Base-by-base conservation (phyloP, 2,888 invertebrate species). In the Brenthis ino region DNA sequence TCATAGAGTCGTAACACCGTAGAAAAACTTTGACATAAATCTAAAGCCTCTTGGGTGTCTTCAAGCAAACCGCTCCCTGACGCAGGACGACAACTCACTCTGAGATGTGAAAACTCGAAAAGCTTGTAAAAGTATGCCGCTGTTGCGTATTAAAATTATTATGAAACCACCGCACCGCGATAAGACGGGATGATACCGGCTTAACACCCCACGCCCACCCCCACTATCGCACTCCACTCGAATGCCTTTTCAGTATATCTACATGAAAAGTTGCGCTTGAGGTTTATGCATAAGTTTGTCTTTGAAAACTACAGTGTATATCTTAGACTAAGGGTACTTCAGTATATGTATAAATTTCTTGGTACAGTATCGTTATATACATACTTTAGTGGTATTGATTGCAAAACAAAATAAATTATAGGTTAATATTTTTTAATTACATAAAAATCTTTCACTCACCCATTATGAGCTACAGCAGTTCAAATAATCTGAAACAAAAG, bases 121-220 rank as follows among this genome's bases (percentile, higher is more conserved):
- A 85, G 85, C 85, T 85, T 87, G 85, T 85, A 85, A 76, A 88
- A 87, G 84, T 86, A 86, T 87, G 84, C 85, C 82, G 69, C 72
- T 67, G 73, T 72, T 71, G 79, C 79, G 88, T 89, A 92, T 91
- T 91, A 92, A 93, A 92, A 93, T 93, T 89, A 91, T 92, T 91
- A 93, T 92, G 85, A 92, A 90, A 89, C 88, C 87, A 82, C 83
- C 79, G 77, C 82, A 79, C 79, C 77, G 81, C 86, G 86, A 86
- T 88, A 88, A 88, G 85, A 87, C 83, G 85, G 88, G 88, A 88
- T 88, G 86, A 89, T 86, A 84, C 86, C 83, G 79, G 85, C 87
- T 89, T 88, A 87, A 82, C 87, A 84, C 87, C 84, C 80, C 79
- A 75, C 76, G 76, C 75, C 73, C 75, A 74, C 72, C 80, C 79